Evolutionary conservation across 2,797 vertebrate genomes (phyloP), one percentile per base, ranked within the genome.

Genomic region (Gallinago nigripennis): DNA sequence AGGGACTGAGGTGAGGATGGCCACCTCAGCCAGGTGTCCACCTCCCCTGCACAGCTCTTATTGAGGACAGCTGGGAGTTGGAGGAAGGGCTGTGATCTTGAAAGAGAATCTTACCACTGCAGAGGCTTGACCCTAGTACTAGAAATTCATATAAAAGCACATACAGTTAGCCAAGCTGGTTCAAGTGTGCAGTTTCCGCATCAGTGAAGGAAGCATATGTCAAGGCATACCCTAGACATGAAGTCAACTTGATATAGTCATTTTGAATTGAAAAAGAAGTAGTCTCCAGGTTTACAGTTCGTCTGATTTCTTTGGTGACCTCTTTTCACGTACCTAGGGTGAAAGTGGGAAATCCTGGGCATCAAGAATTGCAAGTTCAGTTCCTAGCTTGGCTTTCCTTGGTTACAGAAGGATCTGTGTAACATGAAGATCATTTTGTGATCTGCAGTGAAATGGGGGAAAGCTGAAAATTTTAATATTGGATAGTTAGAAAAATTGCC

Each of bases 401-500:
- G 37, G 70, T 88, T 60, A 43, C 21, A 75, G 69, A 94, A 75
- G 31, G 64, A 39, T 33, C 65, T 72, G n/a, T 75, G 25, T 43
- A 37, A 93, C 87, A 82, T 81, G 12, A 50, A 33, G 53, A 57
- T 82, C 2, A 21, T 88, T 90, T 82, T 61, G 45, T 88, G 65
- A 60, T 43, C 43, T 43, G 43, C 30, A 45, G 35, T 35, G 30
- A 75, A 90, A 95, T 54, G 41, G 27, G 5, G 8, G 27, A 48
- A 81, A 80, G 41, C 12, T 82, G 43, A 86, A 64, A 82, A 84
- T 77, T 82, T 87, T 82, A 86, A 69, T 91, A 85, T 58, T 90
- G 87, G 51, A 84, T 73, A 28, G 80, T 88, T 94, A 94, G 65
- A 97, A 96, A 90, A 96, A 97, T 83, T 81, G 81, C 68, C 64